Base-by-base conservation (phyloP, 64 coral and sea anemone species). In the Actinia tenebrosa region DNA sequence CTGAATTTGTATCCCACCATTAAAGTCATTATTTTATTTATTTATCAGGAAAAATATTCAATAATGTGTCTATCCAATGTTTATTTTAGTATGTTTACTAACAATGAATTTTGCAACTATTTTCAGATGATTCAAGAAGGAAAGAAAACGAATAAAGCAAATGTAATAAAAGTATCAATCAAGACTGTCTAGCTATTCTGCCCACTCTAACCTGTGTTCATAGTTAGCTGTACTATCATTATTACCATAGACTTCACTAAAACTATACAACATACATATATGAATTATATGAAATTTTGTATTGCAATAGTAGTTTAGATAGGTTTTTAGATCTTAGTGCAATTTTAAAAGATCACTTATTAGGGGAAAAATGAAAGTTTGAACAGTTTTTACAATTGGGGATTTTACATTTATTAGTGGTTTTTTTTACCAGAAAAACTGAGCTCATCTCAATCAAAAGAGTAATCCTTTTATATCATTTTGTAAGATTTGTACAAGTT, bases 401-500 rank as follows among this genome's bases (percentile, higher is more conserved):
- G 69, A 42, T 20, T 75, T 75, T 14, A n/a, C n/a, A 43, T 50
- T 50, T 8, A 50, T 4, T 75, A n/a, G 20, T 42, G 10, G 1
- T 30, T 75, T 75, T 43, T 72, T 75, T 30, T 69, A 18, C 3
- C 22, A 69, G 10, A 22, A 69, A 26, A 7, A 7, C 64, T 61
- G 15, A 61, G 60, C 60, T 61, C 15, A 19, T 61, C 15, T n/a
- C 4, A 66, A 66, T 25, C 63, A 23, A n/a, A 23, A 66, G 63
- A 8, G 7, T 7, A 30, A 75, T 75, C 13, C 22, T 37, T 75
- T 75, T 75, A 13, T 8, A 66, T 13, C 13, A 23, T 75, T 75
- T 75, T 75, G 27, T 75, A 75, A 75, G 69, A 75, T 75, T 75
- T 75, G 27, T 75, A 75, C 27, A 42, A 75, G 25, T 7, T 75